Base-by-base conservation (phyloP, 2,797 vertebrate genomes). In the Macropodus opercularis region DNA sequence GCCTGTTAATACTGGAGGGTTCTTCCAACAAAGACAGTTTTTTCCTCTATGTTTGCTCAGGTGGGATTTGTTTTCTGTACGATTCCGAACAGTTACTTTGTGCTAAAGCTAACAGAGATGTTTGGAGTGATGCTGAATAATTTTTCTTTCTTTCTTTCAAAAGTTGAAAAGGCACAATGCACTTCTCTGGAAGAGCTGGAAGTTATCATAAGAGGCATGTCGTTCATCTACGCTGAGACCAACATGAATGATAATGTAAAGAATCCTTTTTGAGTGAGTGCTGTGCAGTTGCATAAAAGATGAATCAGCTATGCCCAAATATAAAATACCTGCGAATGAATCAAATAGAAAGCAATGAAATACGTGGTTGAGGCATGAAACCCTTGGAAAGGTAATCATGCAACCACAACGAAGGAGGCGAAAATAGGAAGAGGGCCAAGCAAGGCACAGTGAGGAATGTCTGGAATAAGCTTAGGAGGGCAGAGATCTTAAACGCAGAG, bases 301-400 rank as follows among this genome's bases (percentile, higher is more conserved):
- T 42, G 11, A 27, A 50, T 24, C 14, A 57, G 43, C 39, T 48
- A 5, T 43, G 13, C 51, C 4, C 2, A 0, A 38, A 39, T 7
- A 46, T 29, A 24, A 8, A 56, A 31, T 11, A 6, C 19, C 17
- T 19, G 12, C 13, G 18, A 34, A 3, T 44, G 3, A 32, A 31
- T 31, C 10, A 32, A 32, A 32, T 13, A 13, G 4, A 15, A 1
- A 5, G 19, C n/a, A n/a, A n/a, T 2, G 29, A 14, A 50, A 48
- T 27, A 0, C 15, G 44, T 13, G 1, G 38, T 13, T 0, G 13
- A 44, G 38, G 62, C 10, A 55, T 63, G 34, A 47, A 55, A 62
- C 5, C 9, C 3, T 52, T 48, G 43, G 40, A 17, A 52, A 38
- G 14, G 69, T 23, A 69, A 72, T 74, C 81, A 81, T 84, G 81